Percentiles rank a stretch among this genome's conserved stretches.
Conservation (phyloP, 1,140 invertebrate species). For the Venturia canescens region DNA sequence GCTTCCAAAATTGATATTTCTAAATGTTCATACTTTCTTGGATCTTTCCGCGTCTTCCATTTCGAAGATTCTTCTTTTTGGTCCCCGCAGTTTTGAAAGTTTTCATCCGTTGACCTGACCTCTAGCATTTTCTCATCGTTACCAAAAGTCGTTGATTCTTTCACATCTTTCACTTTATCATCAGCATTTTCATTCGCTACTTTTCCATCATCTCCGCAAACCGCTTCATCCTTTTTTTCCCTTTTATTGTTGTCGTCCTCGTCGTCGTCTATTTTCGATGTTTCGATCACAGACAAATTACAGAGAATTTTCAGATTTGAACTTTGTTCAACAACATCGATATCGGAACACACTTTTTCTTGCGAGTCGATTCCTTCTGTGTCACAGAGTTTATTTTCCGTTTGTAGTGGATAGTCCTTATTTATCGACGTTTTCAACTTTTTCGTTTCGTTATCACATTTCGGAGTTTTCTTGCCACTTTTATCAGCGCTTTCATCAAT, state of each 20-base stretch:
- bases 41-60: neutral
- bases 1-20: conserved; percentile 25
- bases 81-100: conserved; percentile 15
- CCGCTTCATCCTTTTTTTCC: neutral
- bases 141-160: neutral
- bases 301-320: neutral
- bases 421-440: neutral
- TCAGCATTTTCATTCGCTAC: neutral
- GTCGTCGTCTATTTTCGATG: conserved; percentile 24
- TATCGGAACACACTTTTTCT: neutral
- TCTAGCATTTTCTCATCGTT: conserved; percentile 6
- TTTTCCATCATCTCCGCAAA: neutral
- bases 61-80: conserved; percentile 18
- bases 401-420: no score
- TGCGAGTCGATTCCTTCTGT: neutral
- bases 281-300: conserved; percentile 28
- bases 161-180: neutral
- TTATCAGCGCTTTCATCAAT: neutral
- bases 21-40: neutral
- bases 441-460: neutral
- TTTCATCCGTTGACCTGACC: neutral
- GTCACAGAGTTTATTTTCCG: neutral
- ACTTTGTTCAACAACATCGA: neutral
- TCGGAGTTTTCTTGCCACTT: neutral
- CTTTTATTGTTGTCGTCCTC: neutral